Base-by-base conservation (phyloP, 1,140 invertebrate genomes). In the Euura lappo region DNA sequence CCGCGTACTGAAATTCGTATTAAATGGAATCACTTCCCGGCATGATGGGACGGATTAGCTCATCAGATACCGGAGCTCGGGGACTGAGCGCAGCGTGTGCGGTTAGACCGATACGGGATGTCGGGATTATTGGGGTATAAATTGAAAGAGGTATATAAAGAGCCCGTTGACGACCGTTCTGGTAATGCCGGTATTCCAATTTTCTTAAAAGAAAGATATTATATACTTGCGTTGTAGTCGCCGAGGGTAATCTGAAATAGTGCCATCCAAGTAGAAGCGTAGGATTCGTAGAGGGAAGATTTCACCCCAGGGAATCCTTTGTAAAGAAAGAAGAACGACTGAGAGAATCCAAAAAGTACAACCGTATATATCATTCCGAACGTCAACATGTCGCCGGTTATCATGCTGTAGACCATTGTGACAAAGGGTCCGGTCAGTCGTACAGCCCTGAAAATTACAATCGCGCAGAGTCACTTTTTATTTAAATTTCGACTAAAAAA, bases 401-500 rank as follows among this genome's bases (percentile, higher is more conserved):
- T 97, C 97, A 99, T 99, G 79, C 94, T 96, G 89, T 98, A 99
- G 71, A 99, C 97, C 98, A 99, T 99, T 13, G 98, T 98, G 68
- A 99, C 96, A 88, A 99, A 99, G 0, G 98, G 97, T 70, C 98
- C 98, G 0, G 97, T 99, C 67, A 98, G 84, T 70, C 95, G 93
- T 13, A 98, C 92, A 51, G 96, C 97, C 44, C 98, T 99, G 88
- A 69, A 90, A 89, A 77, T 72, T 28, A 28, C 28, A 28, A 28
- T 28, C 28, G 28, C 28, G 28, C 28, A 28, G 28, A 28, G 28
- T 28, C 28, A 28, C 28, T 28, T 28, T 28, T 28, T 28, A 28
- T 28, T 1, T 28, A 28, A 28, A 28, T 28, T 28, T 28, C 28
- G 1, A 28, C 28, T 28, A 28, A 28, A 28, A 28, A 28, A 28